A percentile compares a stretch with the other conserved stretches of the same genome.
Evolutionary conservation across 1,140 invertebrate genomes (phyloP).

Genomic region (Panagrolaimus sp.): DNA sequence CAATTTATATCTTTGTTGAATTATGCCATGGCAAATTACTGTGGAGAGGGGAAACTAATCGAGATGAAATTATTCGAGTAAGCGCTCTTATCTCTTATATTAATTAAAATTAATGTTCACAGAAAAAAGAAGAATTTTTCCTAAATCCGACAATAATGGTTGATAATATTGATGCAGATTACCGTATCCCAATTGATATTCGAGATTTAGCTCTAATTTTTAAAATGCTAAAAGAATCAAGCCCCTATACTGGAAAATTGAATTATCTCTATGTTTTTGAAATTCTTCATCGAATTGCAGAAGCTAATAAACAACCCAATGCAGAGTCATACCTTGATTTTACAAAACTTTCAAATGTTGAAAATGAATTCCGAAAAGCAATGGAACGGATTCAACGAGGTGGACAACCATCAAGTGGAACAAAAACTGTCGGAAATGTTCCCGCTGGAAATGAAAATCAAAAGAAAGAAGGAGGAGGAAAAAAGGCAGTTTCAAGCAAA

Average conservation of each 20-base stretch:
- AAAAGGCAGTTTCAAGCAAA: background rate
- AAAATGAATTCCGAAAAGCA: background rate
- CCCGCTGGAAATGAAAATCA: background rate
- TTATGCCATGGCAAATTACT: slow-evolving; percentile 18
- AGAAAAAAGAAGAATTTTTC: slow-evolving; percentile 8
- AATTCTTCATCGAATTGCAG: slow-evolving; percentile 18
- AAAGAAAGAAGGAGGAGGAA: background rate
- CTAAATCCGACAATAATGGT: slow-evolving; percentile 16
- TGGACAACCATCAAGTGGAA: no score
- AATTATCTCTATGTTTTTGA: slow-evolving; percentile 15
- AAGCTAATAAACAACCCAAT: slow-evolving; percentile 16
- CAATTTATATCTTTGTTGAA: slow-evolving; percentile 18
- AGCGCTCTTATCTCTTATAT: background rate
- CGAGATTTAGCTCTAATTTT: slow-evolving; percentile 16
- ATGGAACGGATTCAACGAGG: no score
- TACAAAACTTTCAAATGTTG: background rate
- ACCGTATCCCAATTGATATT: slow-evolving; percentile 19
- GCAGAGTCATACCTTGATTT: background rate
- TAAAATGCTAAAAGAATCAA: slow-evolving; percentile 1
- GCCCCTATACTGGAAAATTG: slow-evolving; percentile 4
- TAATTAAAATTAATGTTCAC: no score
- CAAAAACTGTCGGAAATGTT: background rate
- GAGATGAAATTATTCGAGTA: background rate
- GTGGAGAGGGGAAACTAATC: slow-evolving; percentile 17
- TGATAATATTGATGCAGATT: slow-evolving; percentile 8